These are phyloP conservation scores for Lasioglossum marginatum DNA, from an alignment of 2,888 invertebrate genomes.

Conservation along the genomic window DNA sequence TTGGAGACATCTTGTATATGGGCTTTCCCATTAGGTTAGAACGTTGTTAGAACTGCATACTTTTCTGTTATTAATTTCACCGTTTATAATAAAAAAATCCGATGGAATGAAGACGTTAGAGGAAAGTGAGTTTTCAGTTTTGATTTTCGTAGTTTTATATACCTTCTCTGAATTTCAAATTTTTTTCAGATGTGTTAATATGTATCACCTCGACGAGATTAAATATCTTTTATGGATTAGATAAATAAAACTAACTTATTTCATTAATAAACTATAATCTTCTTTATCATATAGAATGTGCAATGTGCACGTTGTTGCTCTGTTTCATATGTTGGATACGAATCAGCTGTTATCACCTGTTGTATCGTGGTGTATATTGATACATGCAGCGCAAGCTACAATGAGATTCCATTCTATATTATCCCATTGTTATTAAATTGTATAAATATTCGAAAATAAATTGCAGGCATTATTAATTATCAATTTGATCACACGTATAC, in stretches of 20 bases:
- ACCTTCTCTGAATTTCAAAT: neutral
- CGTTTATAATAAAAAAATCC: neutral
- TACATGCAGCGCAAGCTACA: slow-evolving; percentile 10
- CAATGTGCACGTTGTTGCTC: neutral
- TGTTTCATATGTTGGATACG: slow-evolving; percentile 18
- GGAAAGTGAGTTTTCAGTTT: neutral
- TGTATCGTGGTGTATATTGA: slow-evolving; percentile 35
- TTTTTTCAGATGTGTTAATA: neutral
- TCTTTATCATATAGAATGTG: slow-evolving; percentile 4
- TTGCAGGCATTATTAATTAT: neutral
- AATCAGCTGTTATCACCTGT: slow-evolving; percentile 62
- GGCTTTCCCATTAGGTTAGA: slow-evolving; percentile 21
- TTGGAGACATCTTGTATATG: neutral
- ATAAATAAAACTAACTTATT: neutral
- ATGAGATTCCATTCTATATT: slow-evolving; percentile 25
- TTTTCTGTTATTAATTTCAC: neutral
- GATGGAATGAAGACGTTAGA: neutral
- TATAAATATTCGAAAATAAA: neutral
- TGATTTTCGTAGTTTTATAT: neutral
- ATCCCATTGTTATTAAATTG: neutral
- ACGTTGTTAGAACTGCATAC: neutral
- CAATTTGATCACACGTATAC: neutral
- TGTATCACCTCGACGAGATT: neutral
- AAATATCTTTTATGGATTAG: neutral
- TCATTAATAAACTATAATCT: neutral